Conservation (phyloP, 2,888 invertebrate genomes). For the Stomorhina lunata region DNA sequence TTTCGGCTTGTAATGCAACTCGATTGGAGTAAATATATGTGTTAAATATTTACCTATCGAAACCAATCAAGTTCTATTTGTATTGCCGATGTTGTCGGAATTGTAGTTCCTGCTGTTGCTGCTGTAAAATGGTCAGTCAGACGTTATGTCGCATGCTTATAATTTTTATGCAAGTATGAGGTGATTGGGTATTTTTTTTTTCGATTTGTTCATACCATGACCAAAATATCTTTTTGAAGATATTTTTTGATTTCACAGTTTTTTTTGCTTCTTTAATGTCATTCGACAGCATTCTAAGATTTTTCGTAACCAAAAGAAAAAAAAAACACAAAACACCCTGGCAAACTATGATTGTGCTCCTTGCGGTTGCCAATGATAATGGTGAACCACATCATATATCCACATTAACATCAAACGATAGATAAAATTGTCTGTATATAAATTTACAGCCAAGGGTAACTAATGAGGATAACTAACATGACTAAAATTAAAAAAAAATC, state of each 20-base stretch:
- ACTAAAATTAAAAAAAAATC: neutral
- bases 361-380: slow-evolving; percentile 12
- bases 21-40: neutral
- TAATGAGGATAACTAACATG: neutral
- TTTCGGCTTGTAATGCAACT: neutral
- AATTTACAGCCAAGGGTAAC: neutral
- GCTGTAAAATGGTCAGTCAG: slow-evolving; percentile 68
- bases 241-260: slow-evolving; percentile 14
- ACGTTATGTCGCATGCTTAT: slow-evolving; percentile 74
- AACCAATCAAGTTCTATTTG: slow-evolving; percentile 54
- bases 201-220: neutral
- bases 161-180: slow-evolving; percentile 57
- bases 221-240: slow-evolving; percentile 42
- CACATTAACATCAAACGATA: slow-evolving; percentile 42
- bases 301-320: too few species aligned
- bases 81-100: slow-evolving; percentile 15
- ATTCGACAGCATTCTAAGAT: slow-evolving; percentile 54
- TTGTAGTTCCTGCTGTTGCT: slow-evolving; percentile 32
- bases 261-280: slow-evolving; percentile 34
- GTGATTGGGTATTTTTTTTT: slow-evolving; percentile 4
- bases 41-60: slow-evolving; percentile 41
- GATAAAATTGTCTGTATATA: slow-evolving; percentile 8
- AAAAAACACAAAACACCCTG: slow-evolving; percentile 29
- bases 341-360: slow-evolving; percentile 9
- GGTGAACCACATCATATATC: slow-evolving; percentile 38